These are phyloP conservation scores for Oplegnathus fasciatus DNA, from an alignment of 2,113 vertebrate species.

Conservation along the genomic window DNA sequence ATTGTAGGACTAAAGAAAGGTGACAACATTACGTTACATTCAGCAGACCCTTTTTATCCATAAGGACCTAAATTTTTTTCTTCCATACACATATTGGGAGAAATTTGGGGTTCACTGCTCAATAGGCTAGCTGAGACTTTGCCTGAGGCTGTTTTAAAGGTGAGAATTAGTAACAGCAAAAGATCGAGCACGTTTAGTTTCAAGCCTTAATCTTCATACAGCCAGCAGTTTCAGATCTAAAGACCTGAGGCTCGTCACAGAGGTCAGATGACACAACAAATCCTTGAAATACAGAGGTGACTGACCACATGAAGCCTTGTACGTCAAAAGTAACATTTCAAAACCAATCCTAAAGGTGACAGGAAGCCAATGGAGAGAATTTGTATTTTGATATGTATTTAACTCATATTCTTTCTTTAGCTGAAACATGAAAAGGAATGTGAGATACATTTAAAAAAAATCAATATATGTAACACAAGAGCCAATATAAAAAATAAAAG, in stretches of 20 bases:
- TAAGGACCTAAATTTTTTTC: neutral
- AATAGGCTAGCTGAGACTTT: too few species aligned
- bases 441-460: neutral
- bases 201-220: neutral
- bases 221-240: neutral
- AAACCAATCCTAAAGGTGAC: too few species aligned
- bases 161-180: too few species aligned
- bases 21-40: neutral
- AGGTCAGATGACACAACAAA: neutral
- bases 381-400: too few species aligned
- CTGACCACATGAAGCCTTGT: neutral
- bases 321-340: too few species aligned
- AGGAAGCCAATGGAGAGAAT: too few species aligned
- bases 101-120: neutral
- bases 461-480: neutral
- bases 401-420: too few species aligned
- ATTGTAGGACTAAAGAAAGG: neutral
- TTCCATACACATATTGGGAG: neutral
- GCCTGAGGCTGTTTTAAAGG: too few species aligned
- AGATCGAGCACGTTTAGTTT: too few species aligned
- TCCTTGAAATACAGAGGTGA: too few species aligned
- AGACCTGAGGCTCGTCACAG: neutral
- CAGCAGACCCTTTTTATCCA: neutral
- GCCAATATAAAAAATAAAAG: neutral
- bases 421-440: too few species aligned